Evolutionary conservation across 2,888 invertebrate species (phyloP).

Genomic region (Branchinecta sandiegonensis): DNA sequence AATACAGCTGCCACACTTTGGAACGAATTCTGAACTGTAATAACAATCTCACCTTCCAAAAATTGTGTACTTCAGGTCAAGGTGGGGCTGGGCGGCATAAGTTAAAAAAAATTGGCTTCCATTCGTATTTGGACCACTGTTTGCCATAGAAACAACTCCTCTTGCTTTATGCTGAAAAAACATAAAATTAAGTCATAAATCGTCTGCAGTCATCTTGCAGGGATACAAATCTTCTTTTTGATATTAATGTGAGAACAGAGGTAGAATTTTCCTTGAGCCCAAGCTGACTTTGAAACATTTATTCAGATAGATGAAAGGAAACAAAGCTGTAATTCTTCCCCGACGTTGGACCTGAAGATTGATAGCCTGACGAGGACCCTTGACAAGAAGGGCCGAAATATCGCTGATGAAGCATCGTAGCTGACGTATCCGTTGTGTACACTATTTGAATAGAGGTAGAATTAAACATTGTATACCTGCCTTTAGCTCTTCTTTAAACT

Average conservation of each 20-base stretch:
- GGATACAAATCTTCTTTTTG: neutral
- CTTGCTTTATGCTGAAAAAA: conserved; percentile 54
- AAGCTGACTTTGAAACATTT: too few relatives aligned
- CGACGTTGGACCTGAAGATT: too few relatives aligned
- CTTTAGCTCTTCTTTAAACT: conserved; percentile 85
- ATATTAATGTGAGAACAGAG: neutral
- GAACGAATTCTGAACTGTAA: neutral
- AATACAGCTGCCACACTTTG: neutral
- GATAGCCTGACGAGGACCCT: too few relatives aligned
- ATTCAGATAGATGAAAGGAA: too few relatives aligned
- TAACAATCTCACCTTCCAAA: conserved; percentile 64
- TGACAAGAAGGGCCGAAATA: too few relatives aligned
- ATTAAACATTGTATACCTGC: conserved; percentile 36
- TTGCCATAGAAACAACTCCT: conserved; percentile 93
- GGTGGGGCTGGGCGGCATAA: conserved; percentile 81
- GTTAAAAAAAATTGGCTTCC: conserved; percentile 95
- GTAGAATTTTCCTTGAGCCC: too few relatives aligned
- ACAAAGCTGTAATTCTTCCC: too few relatives aligned
- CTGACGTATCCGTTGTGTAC: too few relatives aligned
- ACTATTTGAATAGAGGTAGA: neutral
- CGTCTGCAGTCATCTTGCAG: neutral
- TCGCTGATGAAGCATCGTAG: too few relatives aligned
- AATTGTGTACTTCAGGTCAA: conserved; percentile 91
- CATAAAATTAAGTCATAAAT: conserved; percentile 12
- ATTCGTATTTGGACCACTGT: conserved; percentile 94